Evolutionary conservation across 2,797 vertebrate genomes (phyloP).

Genomic region (Manis crassicaudata): DNA sequence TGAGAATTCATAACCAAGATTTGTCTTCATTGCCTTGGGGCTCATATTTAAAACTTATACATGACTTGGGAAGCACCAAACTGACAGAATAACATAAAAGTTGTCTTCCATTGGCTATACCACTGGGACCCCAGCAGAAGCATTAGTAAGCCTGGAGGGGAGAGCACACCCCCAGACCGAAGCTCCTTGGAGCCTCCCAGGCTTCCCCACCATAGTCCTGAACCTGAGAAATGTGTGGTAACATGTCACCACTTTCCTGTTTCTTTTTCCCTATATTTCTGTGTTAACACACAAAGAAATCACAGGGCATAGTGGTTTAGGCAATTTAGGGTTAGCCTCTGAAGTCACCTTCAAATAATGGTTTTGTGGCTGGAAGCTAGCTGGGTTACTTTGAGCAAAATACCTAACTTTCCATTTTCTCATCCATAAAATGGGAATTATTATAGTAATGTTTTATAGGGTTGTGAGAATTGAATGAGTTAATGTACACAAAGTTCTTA

Average conservation of each 20-base stretch:
- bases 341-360: background rate
- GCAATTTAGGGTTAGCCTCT: background rate
- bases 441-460: background rate
- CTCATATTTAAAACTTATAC: background rate
- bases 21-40: background rate
- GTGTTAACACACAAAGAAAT: background rate
- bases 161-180: background rate
- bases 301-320: background rate
- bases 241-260: background rate
- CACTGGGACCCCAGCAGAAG: background rate
- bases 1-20: background rate
- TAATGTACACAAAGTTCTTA: background rate
- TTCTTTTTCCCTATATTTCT: background rate
- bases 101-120: background rate
- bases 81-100: background rate
- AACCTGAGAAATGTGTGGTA: background rate
- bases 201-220: background rate
- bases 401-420: background rate
- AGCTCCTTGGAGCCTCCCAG: rapidly evolving
- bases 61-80: background rate
- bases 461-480: background rate
- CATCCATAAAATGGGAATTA: background rate
- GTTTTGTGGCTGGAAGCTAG: background rate
- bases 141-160: background rate
- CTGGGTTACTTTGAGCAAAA: background rate